phyloP scores from a whole-genome alignment of 1,140 invertebrate species.

The Bemisia tabaci region DNA sequence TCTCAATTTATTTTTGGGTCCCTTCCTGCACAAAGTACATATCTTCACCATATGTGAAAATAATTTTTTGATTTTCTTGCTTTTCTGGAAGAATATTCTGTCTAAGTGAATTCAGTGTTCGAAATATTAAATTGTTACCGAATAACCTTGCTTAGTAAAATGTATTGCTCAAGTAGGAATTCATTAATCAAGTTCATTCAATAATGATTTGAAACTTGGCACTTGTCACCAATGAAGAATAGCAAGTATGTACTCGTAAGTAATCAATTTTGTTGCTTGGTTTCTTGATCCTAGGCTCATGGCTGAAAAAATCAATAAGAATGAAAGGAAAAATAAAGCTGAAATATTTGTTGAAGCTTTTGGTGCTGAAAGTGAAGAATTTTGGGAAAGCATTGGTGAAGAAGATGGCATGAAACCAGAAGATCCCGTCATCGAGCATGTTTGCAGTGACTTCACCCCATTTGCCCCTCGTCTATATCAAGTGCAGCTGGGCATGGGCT shows the following conservation, averaged over 20 bases:
- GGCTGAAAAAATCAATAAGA: constrained; percentile 98
- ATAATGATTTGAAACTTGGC: no score
- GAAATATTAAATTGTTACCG: no score
- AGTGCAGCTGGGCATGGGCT: constrained; percentile 94
- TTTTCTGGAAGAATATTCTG: no score
- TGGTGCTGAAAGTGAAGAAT: constrained; percentile 66
- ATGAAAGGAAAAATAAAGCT: constrained; percentile 89
- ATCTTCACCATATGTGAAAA: background rate
- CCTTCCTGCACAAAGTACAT: background rate
- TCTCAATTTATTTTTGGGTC: background rate
- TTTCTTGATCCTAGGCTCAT: constrained; percentile 49
- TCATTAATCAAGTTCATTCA: no score
- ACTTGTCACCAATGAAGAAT: no score
- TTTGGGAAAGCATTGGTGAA: constrained; percentile 60
- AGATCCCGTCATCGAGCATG: constrained; percentile 45
- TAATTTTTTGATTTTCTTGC: no score
- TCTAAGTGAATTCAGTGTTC: no score
- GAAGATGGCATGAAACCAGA: constrained; percentile 30
- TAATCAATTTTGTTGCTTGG: no score
- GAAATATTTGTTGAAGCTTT: constrained; percentile 77
- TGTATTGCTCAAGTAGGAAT: no score
- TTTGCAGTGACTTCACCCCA: constrained; percentile 61
- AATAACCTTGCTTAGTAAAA: no score
- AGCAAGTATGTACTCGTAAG: no score
- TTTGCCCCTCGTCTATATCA: constrained; percentile 75